A percentile compares a stretch with the other conserved stretches of the same genome.
Evolutionary conservation across 1,140 invertebrate genomes (phyloP).

Genomic region (Tachypleus tridentatus): DNA sequence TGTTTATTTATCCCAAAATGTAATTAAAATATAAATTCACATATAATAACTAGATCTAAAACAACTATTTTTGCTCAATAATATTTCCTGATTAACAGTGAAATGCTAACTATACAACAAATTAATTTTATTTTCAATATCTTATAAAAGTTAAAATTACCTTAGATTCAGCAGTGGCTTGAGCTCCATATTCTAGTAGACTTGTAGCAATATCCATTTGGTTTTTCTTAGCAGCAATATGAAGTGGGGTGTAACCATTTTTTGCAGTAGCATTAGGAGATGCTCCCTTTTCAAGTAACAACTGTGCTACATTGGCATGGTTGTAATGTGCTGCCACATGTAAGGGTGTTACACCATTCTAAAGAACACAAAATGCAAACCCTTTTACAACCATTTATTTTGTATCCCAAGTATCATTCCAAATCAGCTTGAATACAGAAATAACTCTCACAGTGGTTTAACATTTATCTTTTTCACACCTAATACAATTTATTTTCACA

Average conservation of each 20-base stretch:
- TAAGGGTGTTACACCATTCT: slow-evolving; percentile 94
- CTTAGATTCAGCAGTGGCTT: slow-evolving; percentile 90
- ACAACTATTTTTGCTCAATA: no score
- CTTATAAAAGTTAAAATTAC: slow-evolving; percentile 30
- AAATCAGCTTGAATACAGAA: no score
- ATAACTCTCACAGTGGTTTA: no score
- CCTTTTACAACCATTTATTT: no score
- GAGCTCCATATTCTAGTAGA: slow-evolving; percentile 85
- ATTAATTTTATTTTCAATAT: slow-evolving; percentile 35
- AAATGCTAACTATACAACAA: neutral
- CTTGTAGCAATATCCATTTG: slow-evolving; percentile 70
- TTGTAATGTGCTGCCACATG: slow-evolving; percentile 99
- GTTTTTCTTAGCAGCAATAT: slow-evolving; percentile 97
- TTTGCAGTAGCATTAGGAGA: slow-evolving; percentile 88
- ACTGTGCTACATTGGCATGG: slow-evolving; percentile 88
- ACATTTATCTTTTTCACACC: no score
- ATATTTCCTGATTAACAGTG: no score
- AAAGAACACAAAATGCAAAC: slow-evolving; percentile 15
- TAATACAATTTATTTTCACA: no score
- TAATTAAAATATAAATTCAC: no score
- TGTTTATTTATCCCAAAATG: no score
- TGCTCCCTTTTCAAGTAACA: slow-evolving; percentile 89
- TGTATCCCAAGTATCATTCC: no score
- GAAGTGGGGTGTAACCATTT: slow-evolving; percentile 96
- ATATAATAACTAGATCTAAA: no score